These are phyloP conservation scores for Syritta pipiens DNA, from an alignment of 2,888 invertebrate genomes.

Conservation along the genomic window DNA sequence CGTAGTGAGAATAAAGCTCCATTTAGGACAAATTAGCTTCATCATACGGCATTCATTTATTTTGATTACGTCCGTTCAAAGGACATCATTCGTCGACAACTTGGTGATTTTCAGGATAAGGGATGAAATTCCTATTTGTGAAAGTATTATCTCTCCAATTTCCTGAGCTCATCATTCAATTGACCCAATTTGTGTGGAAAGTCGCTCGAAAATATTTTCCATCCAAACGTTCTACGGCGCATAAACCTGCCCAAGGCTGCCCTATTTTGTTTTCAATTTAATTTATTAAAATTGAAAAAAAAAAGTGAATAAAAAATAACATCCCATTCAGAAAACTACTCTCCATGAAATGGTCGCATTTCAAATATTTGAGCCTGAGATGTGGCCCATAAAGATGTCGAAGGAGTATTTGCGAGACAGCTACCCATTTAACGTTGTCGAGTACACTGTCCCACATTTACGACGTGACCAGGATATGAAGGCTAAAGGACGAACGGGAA, in stretches of 20 bases:
- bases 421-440: constrained; percentile 8
- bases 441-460: constrained; percentile 22
- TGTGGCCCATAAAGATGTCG: constrained; percentile 31
- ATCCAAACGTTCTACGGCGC: constrained; percentile 13
- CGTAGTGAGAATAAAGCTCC: constrained; percentile 15
- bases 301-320: constrained; percentile 21
- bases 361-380: constrained; percentile 45
- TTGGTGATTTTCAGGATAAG: neutral
- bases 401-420: no score
- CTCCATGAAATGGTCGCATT: constrained; percentile 45
- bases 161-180: constrained; percentile 55
- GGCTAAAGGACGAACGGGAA: constrained; percentile 5
- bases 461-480: constrained; percentile 43
- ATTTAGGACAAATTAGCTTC: constrained; percentile 36
- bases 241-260: constrained; percentile 29
- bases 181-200: constrained; percentile 45
- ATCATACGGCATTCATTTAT: constrained; percentile 45
- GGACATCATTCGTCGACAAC: neutral
- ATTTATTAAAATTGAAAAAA: constrained; percentile 61
- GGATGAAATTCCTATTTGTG: constrained; percentile 32
- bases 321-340: constrained; percentile 40
- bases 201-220: constrained; percentile 3
- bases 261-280: constrained; percentile 58
- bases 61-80: constrained; percentile 37
- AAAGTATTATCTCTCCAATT: constrained; percentile 47